Conservation (phyloP, 2,797 vertebrate species). For the Mus minutoides region DNA sequence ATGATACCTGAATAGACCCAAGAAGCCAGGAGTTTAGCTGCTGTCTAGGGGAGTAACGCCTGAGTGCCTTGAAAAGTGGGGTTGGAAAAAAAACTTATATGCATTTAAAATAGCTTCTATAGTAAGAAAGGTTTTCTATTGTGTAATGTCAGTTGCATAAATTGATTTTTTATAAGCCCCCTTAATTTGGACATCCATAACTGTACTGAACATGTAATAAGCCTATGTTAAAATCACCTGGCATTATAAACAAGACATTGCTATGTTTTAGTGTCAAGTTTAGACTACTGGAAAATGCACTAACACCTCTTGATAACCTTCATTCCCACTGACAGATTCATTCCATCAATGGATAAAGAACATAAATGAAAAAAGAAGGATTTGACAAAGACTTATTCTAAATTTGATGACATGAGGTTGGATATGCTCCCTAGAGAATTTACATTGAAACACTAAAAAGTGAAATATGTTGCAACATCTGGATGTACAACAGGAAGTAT, state of each 20-base stretch:
- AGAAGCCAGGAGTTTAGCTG: conserved; percentile 89
- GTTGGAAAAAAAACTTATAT: conserved; percentile 75
- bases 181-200: conserved; percentile 65
- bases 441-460: not conserved
- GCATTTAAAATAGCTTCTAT: conserved; percentile 70
- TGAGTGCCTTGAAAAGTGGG: conserved; percentile 85
- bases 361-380: not conserved
- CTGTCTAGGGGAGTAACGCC: conserved; percentile 85
- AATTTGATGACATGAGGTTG: not conserved
- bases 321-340: conserved; percentile 17
- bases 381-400: conserved; percentile 23
- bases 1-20: conserved; percentile 91
- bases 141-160: conserved; percentile 58
- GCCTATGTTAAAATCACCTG: conserved; percentile 57
- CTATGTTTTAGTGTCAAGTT: conserved; percentile 51
- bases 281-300: not conserved
- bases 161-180: conserved; percentile 72
- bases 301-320: not conserved
- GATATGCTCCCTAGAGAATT: not conserved
- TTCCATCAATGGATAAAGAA: conserved; percentile 1
- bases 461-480: not conserved
- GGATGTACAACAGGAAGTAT: not conserved
- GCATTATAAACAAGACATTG: conserved; percentile 60
- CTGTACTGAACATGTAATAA: conserved; percentile 63
- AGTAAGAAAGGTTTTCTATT: conserved; percentile 73